A percentile compares a stretch with the other conserved stretches of the same genome.
These are phyloP conservation scores for Pomacea maculata DNA, from an alignment of 1,140 invertebrate species.

Conservation along the genomic window DNA sequence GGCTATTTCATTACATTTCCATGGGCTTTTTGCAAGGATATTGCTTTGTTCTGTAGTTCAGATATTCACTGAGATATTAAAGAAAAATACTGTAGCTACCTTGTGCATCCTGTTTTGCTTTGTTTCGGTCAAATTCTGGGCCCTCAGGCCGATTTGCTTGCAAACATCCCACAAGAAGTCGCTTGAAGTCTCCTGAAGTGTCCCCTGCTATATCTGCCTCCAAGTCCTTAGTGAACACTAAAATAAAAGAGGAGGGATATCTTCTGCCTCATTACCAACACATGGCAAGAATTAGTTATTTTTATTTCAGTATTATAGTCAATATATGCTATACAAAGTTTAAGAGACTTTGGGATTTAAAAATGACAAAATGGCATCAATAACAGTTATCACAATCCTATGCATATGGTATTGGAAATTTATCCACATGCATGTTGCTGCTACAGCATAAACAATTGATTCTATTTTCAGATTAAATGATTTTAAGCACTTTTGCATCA, in stretches of 20 bases:
- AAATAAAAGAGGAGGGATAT: constrained; percentile 22
- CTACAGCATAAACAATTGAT: not conserved
- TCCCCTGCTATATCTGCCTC: constrained; percentile 91
- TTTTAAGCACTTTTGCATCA: not conserved
- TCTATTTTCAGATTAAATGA: not conserved
- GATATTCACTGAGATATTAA: not conserved
- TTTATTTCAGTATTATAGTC: not conserved
- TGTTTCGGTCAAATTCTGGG: constrained; percentile 56
- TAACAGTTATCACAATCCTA: no score
- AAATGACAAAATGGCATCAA: no score
- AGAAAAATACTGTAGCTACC: constrained; percentile 8
- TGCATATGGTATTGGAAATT: not conserved
- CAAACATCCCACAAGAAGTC: constrained; percentile 77
- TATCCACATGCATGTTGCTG: not conserved
- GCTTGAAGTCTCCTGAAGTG: constrained; percentile 92
- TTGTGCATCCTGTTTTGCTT: constrained; percentile 63
- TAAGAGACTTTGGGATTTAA: no score
- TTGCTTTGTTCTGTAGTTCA: no score
- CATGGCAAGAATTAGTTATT: not conserved
- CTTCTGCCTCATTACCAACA: not conserved
- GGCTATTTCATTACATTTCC: no score
- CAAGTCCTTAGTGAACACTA: constrained; percentile 84
- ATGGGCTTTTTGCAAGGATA: no score
- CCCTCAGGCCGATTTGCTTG: constrained; percentile 60
- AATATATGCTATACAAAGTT: no score